Base-by-base conservation (phyloP, 2,888 invertebrate species). In the Platypus cylindrus region DNA sequence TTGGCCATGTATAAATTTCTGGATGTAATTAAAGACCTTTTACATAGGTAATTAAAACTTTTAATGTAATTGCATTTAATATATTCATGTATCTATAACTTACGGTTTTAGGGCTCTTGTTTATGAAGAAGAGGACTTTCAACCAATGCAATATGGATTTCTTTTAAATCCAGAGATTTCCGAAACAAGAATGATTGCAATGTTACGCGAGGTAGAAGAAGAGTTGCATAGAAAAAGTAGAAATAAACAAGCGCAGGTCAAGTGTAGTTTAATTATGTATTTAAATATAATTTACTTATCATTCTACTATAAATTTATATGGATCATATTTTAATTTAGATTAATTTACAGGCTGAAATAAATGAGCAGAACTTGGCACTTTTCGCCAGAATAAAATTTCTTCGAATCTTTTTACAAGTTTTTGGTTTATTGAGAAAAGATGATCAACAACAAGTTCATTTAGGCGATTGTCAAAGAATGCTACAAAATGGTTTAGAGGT, bases 41-140 rank as follows among this genome's bases (percentile, higher is more conserved):
- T 91, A 37, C 79, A 79, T 55, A 84, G 84, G 84, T 80, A 62
- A 66, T 69, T 65, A 40, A 27, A 27, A 20, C 5, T 20, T 7
- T 20, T 20, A 7, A 9, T 20, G 20, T 20, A 20, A n/a, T n/a
- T n/a, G n/a, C n/a, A n/a, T n/a, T n/a, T n/a, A n/a, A n/a, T n/a
- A n/a, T n/a, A n/a, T 8, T 11, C 12, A 24, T 5, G 24, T 3
- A 11, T n/a, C n/a, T n/a, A n/a, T 13, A 14, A 7, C 17, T 24
- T 24, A 11, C 24, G 23, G 15, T 2, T 25, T 22, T 46, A 79
- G 79, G 51, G 87, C 85, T 15, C 73, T 79, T 58, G 89, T 90
- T 9, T 89, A 82, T 61, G 89, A 90, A 64, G 89, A 95, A 63
- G 97, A 97, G 66, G 95, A 97, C 58, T 95, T 95, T 58, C 91